These are phyloP conservation scores for Adela reaumurella DNA, from an alignment of 2,888 invertebrate genomes.

Conservation along the genomic window DNA sequence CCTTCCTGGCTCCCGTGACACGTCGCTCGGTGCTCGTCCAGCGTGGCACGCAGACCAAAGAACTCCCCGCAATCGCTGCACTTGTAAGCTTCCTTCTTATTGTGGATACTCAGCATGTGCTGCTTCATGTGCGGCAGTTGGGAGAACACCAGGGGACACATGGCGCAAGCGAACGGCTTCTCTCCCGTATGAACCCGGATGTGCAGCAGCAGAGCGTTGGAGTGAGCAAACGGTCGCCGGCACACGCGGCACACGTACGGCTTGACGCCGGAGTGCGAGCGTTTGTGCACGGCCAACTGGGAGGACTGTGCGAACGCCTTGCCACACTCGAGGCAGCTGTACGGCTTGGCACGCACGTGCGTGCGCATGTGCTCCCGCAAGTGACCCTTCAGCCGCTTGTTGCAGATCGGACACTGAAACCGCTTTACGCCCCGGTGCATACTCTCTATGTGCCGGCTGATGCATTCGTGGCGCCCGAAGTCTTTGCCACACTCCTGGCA, in stretches of 20 bases:
- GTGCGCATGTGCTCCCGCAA: conserved; percentile 79
- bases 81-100: conserved; percentile 72
- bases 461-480: conserved; percentile 69
- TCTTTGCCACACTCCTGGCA: conserved; percentile 79
- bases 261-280: conserved; percentile 80
- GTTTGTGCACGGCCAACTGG: conserved; percentile 77
- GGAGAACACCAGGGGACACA: conserved; percentile 72
- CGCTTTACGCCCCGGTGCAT: conserved; percentile 71
- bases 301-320: conserved; percentile 80
- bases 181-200: conserved; percentile 82
- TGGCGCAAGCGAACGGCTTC: conserved; percentile 70
- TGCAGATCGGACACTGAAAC: conserved; percentile 77
- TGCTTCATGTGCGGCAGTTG: conserved; percentile 85
- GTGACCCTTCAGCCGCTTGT: conserved; percentile 77
- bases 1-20: too few relatives aligned
- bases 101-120: conserved; percentile 83
- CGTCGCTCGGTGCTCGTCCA: conserved; percentile 67
- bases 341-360: conserved; percentile 72
- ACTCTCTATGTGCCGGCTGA: conserved; percentile 73
- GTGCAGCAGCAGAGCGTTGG: conserved; percentile 80
- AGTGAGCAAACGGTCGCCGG: conserved; percentile 76
- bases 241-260: conserved; percentile 82
- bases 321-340: conserved; percentile 74
- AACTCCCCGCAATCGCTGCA: conserved; percentile 70
- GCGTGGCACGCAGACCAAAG: conserved; percentile 71